These are phyloP conservation scores for Sitta carolinensis DNA, from an alignment of 2,797 vertebrate species.

Conservation along the genomic window DNA sequence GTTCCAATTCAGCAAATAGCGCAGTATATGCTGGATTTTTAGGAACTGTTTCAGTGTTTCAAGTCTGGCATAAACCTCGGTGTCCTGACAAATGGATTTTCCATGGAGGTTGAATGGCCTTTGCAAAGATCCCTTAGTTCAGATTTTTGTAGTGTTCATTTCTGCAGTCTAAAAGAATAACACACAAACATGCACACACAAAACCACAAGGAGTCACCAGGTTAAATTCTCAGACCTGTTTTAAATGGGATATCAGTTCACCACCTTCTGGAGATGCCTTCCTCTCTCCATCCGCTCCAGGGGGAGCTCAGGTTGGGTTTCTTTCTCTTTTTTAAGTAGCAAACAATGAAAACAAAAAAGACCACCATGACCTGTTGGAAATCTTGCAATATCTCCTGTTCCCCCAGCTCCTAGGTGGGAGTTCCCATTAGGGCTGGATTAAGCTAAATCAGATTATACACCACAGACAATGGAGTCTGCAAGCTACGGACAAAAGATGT, in stretches of 20 bases:
- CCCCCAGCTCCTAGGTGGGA: constrained; percentile 3
- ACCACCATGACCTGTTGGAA: constrained; percentile 21
- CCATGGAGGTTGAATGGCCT: not conserved
- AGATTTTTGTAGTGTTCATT: not conserved
- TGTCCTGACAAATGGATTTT: not conserved
- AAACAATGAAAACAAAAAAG: constrained; percentile 23
- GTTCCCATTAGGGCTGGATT: constrained; percentile 39
- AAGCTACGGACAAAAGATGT: not conserved
- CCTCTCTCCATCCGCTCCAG: not conserved
- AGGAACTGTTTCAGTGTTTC: not conserved
- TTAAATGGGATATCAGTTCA: not conserved
- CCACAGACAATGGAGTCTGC: constrained; percentile 8
- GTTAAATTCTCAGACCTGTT: not conserved
- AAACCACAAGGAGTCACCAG: not conserved
- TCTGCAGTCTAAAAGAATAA: not conserved
- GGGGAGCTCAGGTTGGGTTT: not conserved
- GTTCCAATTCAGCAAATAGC: not conserved
- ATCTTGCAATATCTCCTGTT: not conserved
- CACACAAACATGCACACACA: not conserved
- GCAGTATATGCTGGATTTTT: not conserved
- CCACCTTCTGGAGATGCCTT: not conserved
- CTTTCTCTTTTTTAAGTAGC: not conserved
- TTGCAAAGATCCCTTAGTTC: not conserved
- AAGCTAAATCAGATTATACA: constrained; percentile 54
- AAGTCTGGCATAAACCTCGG: not conserved